Evolutionary conservation across 2,797 vertebrate species (phyloP), one percentile per base, ranked within the genome.

Genomic region (Trematomus bernacchii): DNA sequence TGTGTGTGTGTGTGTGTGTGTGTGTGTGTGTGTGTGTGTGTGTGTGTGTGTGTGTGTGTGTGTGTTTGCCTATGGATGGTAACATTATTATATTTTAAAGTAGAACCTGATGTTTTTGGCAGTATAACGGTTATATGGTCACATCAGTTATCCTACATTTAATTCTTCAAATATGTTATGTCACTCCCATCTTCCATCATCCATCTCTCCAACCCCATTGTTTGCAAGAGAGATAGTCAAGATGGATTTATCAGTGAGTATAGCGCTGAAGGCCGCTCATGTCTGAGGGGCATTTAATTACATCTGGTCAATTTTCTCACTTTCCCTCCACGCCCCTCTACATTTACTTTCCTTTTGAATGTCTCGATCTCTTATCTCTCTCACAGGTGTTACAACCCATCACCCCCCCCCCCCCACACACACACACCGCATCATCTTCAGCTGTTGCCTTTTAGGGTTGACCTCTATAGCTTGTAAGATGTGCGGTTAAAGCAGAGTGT

Each of bases 201-300:
- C n/a, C n/a, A n/a, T n/a, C n/a, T n/a, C n/a, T n/a, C n/a, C n/a
- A n/a, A n/a, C n/a, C n/a, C n/a, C n/a, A n/a, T 88, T 84, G 80
- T 86, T 79, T 82, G 57, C 43, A 60, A 18, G 51, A 6, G 40
- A 68, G 66, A 68, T 47, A 60, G 73, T 70, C 64, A 37, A 58
- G 42, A 46, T 48, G 66, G 23, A 15, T 83, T 90, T 80, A 85
- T 89, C 66, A 63, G 72, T 30, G 54, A 71, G 71, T 2, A 27
- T 27, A 18, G 55, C 16, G 85, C 71, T 85, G 80, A 73, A 80
- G 85, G 80, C 76, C 51, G 55, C 77, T 61, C 52, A 18, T 87
- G 73, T 81, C 76, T 80, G 74, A 73, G 76, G 66, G 83, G 61
- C 66, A 50, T 92, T 92, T 93, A 91, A 92, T 93, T 91, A 90